A percentile compares a stretch with the other conserved stretches of the same genome.
These are phyloP conservation scores for Prunella fulvescens DNA, from an alignment of 2,113 vertebrate genomes.

Conservation along the genomic window DNA sequence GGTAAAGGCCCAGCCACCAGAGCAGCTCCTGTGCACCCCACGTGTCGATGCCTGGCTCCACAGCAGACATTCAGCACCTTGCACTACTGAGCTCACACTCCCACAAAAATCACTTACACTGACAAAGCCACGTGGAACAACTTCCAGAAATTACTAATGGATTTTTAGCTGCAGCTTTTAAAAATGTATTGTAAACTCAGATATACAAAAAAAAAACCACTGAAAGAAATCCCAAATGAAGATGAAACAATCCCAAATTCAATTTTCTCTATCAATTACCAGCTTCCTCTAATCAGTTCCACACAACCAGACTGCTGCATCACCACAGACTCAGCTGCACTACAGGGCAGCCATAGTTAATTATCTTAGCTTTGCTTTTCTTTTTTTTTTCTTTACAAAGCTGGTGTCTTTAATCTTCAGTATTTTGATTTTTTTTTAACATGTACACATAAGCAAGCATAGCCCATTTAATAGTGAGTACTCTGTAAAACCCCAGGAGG, in stretches of 20 bases:
- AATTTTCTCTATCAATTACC: not conserved
- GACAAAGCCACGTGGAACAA: not conserved
- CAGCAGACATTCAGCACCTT: not conserved
- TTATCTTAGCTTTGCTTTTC: not conserved
- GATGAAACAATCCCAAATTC: not conserved
- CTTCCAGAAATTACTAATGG: not conserved
- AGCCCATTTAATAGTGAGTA: not conserved
- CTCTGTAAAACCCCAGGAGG: not conserved
- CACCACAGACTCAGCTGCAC: not conserved
- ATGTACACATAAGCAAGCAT: not conserved
- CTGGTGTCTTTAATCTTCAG: not conserved
- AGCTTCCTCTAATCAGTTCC: not conserved
- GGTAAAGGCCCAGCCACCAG: not conserved
- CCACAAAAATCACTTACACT: not conserved
- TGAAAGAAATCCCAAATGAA: not conserved
- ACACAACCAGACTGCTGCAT: not conserved
- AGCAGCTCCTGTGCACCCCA: not conserved
- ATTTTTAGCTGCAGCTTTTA: not conserved
- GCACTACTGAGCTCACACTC: not conserved
- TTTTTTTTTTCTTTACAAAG: not conserved
- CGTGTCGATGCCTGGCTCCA: accelerated
- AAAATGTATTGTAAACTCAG: not conserved
- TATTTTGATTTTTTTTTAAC: not conserved
- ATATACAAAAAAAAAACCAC: not conserved
- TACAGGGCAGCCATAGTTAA: not conserved